Evolutionary conservation across 2,888 invertebrate genomes (phyloP).

Genomic region (Nymphalis polychloros): DNA sequence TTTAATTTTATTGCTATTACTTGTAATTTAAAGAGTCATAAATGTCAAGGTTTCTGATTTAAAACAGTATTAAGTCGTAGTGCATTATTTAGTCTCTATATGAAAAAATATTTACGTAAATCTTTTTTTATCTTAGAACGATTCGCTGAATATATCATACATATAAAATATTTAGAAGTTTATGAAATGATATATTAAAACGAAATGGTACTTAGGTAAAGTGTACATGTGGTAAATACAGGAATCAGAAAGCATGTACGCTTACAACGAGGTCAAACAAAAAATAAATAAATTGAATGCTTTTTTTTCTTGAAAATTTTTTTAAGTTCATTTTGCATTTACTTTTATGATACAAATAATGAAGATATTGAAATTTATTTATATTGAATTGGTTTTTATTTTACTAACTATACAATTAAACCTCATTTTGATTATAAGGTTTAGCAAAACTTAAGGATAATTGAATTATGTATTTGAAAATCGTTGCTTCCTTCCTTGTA

Average conservation of each 20-base stretch:
- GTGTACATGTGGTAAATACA: neutral
- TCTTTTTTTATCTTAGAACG: neutral
- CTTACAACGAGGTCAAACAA: neutral
- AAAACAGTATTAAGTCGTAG: neutral
- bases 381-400: neutral
- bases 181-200: too few relatives aligned
- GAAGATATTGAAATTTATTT: neutral
- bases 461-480: neutral
- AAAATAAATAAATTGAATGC: neutral
- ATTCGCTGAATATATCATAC: neutral
- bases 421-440: neutral
- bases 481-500: neutral
- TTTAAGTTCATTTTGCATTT: neutral
- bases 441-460: neutral
- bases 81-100: conserved; percentile 1
- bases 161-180: too few relatives aligned
- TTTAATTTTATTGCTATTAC: conserved; percentile 8
- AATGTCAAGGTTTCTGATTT: conserved; percentile 1
- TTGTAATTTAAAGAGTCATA: conserved; percentile 8
- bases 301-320: neutral
- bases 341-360: neutral
- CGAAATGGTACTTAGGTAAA: too few relatives aligned
- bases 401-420: neutral
- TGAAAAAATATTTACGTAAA: conserved; percentile 1
- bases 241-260: neutral